Conservation (phyloP, 2,888 invertebrate species). For the Odontothrips loti region DNA sequence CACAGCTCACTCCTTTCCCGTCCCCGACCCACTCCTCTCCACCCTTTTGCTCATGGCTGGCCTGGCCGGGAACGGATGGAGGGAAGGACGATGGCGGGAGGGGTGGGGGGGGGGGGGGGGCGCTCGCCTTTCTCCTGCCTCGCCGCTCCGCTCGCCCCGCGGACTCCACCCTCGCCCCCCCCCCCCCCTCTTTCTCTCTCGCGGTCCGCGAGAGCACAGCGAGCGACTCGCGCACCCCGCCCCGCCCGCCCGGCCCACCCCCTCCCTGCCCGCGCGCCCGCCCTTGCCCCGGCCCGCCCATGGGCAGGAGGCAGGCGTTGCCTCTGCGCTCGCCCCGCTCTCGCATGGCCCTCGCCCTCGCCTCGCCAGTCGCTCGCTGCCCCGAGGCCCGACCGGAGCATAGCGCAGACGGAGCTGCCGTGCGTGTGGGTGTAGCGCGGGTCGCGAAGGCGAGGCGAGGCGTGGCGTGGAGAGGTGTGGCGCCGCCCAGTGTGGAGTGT, state of each 20-base stretch:
- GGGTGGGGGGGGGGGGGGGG: not conserved
- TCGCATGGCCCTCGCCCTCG: not conserved
- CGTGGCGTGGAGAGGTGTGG: conserved; percentile 8
- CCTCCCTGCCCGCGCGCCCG: conserved; percentile 42
- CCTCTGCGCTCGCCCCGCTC: conserved; percentile 18
- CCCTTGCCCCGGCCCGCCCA: conserved; percentile 45
- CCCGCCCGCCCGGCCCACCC: conserved; percentile 48
- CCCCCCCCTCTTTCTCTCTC: not conserved
- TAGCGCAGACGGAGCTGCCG: not conserved
- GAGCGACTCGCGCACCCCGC: conserved; percentile 48
- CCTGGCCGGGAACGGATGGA: too few relatives aligned
- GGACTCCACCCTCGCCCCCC: not conserved
- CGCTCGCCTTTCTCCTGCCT: not conserved
- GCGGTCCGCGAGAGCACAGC: conserved; percentile 36
- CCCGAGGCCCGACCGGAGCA: conserved; percentile 9
- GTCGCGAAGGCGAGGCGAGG: not conserved
- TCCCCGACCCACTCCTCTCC: not conserved
- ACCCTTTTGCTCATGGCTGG: not conserved
- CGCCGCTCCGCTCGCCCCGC: not conserved
- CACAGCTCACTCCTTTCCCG: not conserved
- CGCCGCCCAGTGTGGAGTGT: not conserved
- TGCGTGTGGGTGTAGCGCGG: not conserved
- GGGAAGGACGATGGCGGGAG: not conserved
- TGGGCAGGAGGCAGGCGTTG: conserved; percentile 21
- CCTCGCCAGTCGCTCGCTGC: conserved; percentile 9